Conservation (phyloP, 2,113 vertebrate species). For the Mirounga angustirostris region DNA sequence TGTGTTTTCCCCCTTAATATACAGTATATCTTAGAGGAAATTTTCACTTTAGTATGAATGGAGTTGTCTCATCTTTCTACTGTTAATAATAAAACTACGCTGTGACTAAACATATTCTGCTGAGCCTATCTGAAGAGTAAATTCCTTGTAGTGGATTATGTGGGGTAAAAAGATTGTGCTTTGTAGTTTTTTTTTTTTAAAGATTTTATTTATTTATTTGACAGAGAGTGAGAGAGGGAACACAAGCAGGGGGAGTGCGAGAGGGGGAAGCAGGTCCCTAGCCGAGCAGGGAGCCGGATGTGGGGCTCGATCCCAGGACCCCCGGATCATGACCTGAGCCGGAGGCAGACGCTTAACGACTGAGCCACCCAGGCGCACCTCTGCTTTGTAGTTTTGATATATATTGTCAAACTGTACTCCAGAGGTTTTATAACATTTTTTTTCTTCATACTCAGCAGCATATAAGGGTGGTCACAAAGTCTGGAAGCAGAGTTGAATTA, state of each 20-base stretch:
- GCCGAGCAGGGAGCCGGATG: too few species aligned
- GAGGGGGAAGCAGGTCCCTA: too few species aligned
- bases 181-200: background rate
- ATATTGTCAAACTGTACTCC: background rate
- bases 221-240: too few species aligned
- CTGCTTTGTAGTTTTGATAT: background rate
- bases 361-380: background rate
- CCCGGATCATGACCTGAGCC: too few species aligned
- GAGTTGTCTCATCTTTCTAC: background rate
- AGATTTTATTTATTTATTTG: too few species aligned
- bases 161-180: background rate
- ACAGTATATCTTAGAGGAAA: background rate
- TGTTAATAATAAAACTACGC: background rate
- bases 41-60: background rate
- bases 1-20: background rate
- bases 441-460: background rate
- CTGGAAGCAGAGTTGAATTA: background rate
- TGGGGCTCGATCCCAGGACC: too few species aligned
- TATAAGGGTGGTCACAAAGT: background rate
- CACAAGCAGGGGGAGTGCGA: too few species aligned
- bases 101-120: background rate
- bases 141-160: background rate
- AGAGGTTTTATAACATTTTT: background rate
- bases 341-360: too few species aligned
- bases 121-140: background rate